Base-by-base conservation (phyloP, 2,797 vertebrate species). In the Myioborus miniatus region DNA sequence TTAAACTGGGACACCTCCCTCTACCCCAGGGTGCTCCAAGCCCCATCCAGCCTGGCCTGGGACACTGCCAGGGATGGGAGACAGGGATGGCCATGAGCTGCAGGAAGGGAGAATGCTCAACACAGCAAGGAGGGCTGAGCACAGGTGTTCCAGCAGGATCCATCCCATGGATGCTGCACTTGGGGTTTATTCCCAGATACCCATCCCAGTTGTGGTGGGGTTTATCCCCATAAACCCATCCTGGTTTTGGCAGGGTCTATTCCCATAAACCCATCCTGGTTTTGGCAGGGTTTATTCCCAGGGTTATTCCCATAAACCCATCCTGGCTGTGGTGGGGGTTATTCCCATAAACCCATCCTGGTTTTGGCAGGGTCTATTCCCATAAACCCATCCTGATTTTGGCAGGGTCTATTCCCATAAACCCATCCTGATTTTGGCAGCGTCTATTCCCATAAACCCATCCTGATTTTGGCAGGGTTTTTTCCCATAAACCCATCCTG, bases 51-150 rank as follows among this genome's bases (percentile, higher is more conserved):
- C 15, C 67, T n/a, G n/a, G 27, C 37, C 27, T 2, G 4, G 52
- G 26, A 6, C 23, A 3, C 1, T 36, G 7, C 3, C 18, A 32
- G 37, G 16, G 13, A 1, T 43, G 58, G 58, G 27, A 8, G 4
- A 2, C 8, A 5, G 43, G 58, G 26, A 6, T 20, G 15, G 0
- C 3, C 9, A 0, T 0, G 1, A 26, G 2, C 1, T 12, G 20
- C 29, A 3, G 52, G 41, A 5, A 9, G 81, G 79, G 53, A 2
- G 0, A 0, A 1, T 8, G 43, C 6, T 0, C 12, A 6, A 1
- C 0, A 1, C 7, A 6, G 47, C 5, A 8, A 2, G 0, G 21
- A 12, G 26, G 2, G 32, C 12, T 50, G 52, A 55, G 49, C n/a
- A 0, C 0, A 1, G 75, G 2, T 37, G 11, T 6, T 32, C 43